Conservation (phyloP, 2,888 invertebrate species). For the Drosophila meridiana region DNA sequence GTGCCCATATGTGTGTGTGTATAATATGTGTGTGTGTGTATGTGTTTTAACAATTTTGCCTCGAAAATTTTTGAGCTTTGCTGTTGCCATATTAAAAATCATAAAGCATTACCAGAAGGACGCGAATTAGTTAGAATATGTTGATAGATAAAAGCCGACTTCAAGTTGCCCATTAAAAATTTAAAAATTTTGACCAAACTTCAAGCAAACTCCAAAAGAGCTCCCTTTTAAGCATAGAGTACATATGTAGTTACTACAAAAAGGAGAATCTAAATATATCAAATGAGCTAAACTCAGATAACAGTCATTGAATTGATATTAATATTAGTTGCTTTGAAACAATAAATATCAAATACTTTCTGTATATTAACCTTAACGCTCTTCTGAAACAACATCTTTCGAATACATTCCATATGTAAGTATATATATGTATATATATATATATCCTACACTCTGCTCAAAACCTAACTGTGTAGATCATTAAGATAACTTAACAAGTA, state of each 20-base stretch:
- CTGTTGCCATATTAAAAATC: slow-evolving; percentile 76
- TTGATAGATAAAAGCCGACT: background rate
- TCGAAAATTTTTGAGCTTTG: slow-evolving; percentile 66
- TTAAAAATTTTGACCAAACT: too few relatives aligned
- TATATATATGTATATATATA: too few relatives aligned
- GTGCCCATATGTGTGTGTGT: background rate
- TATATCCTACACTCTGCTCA: too few relatives aligned
- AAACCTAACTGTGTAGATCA: too few relatives aligned
- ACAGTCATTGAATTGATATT: background rate
- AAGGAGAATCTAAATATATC: background rate
- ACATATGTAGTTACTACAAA: background rate
- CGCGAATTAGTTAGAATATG: background rate
- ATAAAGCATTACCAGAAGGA: slow-evolving; percentile 60
- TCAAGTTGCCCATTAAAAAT: background rate
- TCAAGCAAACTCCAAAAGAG: too few relatives aligned
- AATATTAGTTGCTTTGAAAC: background rate
- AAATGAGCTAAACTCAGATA: background rate
- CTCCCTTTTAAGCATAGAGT: too few relatives aligned
- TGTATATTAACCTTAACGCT: too few relatives aligned
- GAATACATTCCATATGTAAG: too few relatives aligned
- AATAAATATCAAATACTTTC: background rate
- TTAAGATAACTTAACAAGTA: background rate
- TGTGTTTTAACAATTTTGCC: slow-evolving; percentile 44
- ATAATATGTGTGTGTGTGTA: slow-evolving; percentile 38
- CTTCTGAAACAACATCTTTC: too few relatives aligned